Evolutionary conservation across 2,797 vertebrate genomes (phyloP).

Genomic region (Geotria australis): DNA sequence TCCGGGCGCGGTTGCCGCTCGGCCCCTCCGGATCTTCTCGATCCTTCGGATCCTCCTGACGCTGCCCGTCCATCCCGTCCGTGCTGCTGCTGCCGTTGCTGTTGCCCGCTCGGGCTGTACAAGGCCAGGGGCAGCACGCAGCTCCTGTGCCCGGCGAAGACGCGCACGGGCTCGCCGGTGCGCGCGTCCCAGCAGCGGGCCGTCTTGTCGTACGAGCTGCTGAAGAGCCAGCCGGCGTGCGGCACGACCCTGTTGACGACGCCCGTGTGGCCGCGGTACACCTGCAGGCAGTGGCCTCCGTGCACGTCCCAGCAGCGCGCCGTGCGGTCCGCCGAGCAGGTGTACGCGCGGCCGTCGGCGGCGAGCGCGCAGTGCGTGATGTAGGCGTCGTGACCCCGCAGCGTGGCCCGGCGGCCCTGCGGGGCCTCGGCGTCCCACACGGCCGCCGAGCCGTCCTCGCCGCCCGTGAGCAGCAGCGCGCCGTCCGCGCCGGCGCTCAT

Average conservation of each 20-base stretch:
- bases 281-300: conserved; percentile 17
- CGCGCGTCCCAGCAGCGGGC: conserved; percentile 25
- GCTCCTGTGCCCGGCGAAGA: conserved; percentile 26
- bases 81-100: no score
- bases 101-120: no score
- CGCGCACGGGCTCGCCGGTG: conserved; percentile 14
- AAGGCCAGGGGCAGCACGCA: conserved; percentile 19
- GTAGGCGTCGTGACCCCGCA: conserved; percentile 21
- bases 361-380: conserved; percentile 31
- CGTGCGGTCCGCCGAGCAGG: conserved; percentile 21
- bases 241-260: conserved; percentile 31
- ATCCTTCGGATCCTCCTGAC: no score
- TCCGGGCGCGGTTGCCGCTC: no score
- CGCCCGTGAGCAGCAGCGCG: conserved; percentile 22
- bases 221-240: conserved; percentile 19
- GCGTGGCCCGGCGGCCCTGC: conserved; percentile 7
- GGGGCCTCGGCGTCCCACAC: conserved; percentile 26
- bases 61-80: no score
- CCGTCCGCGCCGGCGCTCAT: conserved; percentile 29
- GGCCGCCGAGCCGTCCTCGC: conserved; percentile 25
- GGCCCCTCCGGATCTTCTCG: no score
- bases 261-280: conserved; percentile 28
- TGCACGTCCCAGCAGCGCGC: conserved; percentile 23
- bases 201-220: conserved; percentile 25
- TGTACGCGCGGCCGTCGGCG: conserved; percentile 20